Conservation (phyloP, 2,797 vertebrate species). For the Pristis pectinata region DNA sequence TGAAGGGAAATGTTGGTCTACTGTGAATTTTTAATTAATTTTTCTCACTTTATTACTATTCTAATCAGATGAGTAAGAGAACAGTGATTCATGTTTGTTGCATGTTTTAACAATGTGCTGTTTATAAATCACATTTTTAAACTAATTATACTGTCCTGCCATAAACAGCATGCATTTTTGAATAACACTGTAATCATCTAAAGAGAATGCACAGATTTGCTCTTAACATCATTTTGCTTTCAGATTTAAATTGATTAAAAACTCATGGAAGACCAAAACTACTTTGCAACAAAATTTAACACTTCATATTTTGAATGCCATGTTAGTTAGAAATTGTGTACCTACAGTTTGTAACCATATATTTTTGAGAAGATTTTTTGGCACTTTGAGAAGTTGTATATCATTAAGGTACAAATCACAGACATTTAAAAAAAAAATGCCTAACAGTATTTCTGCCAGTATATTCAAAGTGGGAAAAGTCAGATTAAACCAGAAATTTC, state of each 20-base stretch:
- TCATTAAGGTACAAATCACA: neutral
- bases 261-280: constrained; percentile 8
- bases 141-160: neutral
- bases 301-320: constrained; percentile 22
- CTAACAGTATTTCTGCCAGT: constrained; percentile 27
- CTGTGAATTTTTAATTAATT: constrained; percentile 27
- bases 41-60: constrained; percentile 1
- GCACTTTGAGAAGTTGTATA: neutral
- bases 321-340: neutral
- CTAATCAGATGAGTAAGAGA: constrained; percentile 25
- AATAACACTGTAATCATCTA: constrained; percentile 21
- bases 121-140: constrained; percentile 11
- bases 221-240: constrained; percentile 16
- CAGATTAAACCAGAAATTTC: neutral
- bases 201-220: constrained; percentile 27
- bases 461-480: neutral
- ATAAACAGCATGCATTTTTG: neutral
- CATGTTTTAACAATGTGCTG: constrained; percentile 5
- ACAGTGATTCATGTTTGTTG: constrained; percentile 13
- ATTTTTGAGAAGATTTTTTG: neutral
- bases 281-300: constrained; percentile 19
- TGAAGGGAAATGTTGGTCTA: constrained; percentile 13
- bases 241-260: constrained; percentile 5
- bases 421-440: neutral
- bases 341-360: neutral